phyloP scores from a whole-genome alignment of 2,797 vertebrate genomes.

The Lepus townsendii region DNA sequence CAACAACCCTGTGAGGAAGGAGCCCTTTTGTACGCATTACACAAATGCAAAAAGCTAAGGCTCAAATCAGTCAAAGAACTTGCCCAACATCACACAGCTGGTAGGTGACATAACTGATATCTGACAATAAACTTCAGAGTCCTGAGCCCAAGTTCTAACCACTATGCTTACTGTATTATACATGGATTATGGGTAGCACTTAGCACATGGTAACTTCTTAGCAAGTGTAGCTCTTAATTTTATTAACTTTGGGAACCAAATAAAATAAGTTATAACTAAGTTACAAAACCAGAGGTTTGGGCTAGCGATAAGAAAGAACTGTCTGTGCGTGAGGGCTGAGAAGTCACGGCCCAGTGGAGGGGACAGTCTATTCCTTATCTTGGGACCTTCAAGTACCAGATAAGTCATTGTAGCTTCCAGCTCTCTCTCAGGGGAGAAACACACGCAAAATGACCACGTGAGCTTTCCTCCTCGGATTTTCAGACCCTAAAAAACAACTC shows the following conservation, averaged over 20 bases:
- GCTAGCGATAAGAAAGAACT: background rate
- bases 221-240: background rate
- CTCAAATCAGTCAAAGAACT: background rate
- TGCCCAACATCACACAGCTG: background rate
- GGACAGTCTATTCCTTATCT: background rate
- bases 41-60: background rate
- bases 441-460: background rate
- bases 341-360: background rate
- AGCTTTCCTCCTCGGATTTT: background rate
- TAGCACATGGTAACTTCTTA: background rate
- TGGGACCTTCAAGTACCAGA: background rate
- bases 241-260: background rate
- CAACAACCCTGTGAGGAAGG: background rate
- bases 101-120: background rate
- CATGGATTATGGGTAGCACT: background rate
- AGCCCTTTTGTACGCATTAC: background rate
- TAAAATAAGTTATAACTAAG: background rate
- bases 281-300: background rate
- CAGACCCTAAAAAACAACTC: background rate
- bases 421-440: background rate
- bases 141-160: background rate
- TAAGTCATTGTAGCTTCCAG: background rate
- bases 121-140: background rate
- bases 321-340: slow-evolving; percentile 3
- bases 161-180: background rate